Base-by-base conservation (phyloP, 2,797 vertebrate species). In the Hirundo rustica region DNA sequence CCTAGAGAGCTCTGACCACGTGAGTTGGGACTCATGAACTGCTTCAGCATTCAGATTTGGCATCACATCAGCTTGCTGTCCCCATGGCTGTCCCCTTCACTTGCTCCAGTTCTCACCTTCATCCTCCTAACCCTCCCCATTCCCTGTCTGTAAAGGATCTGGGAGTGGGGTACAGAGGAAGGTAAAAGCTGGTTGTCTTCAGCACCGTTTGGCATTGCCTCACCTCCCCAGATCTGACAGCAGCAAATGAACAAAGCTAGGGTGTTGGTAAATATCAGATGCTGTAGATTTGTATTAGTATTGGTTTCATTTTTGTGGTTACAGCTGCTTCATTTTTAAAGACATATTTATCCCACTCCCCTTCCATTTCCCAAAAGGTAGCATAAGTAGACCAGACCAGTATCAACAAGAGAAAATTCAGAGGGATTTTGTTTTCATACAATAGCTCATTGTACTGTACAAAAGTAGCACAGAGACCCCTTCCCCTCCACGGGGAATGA, bases 11-110 rank as follows among this genome's bases (percentile, higher is more conserved):
- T 99, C 99, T 86, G 99, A 99, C 97, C 98, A 98, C 8, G 98
- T 98, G 97, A 98, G 97, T 96, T 99, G 99, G 99, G 99, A 99
- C 97, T 99, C 99, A 95, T 99, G 99, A 99, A 97, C 97, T 95
- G 97, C 95, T 96, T 88, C 91, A 55, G 77, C 73, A 78, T 92
- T 95, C 95, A 93, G 87, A 93, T 94, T 87, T 79, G 96, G 87
- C 94, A 81, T 95, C 95, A 77, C 91, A 96, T 93, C 70, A 57
- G 94, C 95, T 95, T 96, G 55, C 67, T 91, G 91, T 85, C 74
- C 96, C 89, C 89, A 77, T 76, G 61, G 78, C 77, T 91, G 91
- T 82, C 93, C 93, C 96, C 44, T 89, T 93, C 91, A 65, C 91
- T 77, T 76, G 68, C 61, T 92, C 89, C 95, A 92, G 81, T 93